phyloP scores from a whole-genome alignment of 2,113 vertebrate genomes.

The Chionis minor region DNA sequence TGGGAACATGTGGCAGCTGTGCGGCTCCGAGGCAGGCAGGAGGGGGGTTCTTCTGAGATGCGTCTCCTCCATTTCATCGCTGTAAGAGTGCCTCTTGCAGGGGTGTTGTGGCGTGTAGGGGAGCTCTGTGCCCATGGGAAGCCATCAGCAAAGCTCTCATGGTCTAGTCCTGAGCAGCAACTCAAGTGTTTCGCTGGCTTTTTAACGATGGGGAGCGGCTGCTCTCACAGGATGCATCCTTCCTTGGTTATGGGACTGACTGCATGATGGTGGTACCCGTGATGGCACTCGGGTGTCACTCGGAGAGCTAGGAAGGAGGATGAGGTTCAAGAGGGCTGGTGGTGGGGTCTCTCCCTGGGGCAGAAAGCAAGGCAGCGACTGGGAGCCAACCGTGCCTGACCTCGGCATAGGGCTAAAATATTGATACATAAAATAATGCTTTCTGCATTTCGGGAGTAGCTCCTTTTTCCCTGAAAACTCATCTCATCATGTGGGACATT shows the following conservation, averaged over 20 bases:
- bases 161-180: background rate
- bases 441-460: background rate
- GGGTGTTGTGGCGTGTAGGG: background rate
- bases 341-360: background rate
- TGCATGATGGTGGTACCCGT: background rate
- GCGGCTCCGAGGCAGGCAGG: accelerated
- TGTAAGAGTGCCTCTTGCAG: background rate
- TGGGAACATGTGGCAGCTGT: accelerated
- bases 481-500: no score
- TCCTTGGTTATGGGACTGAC: background rate
- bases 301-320: background rate
- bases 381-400: background rate
- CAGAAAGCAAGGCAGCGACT: background rate
- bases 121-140: background rate
- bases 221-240: background rate
- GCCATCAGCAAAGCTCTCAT: background rate
- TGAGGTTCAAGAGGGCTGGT: background rate
- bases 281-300: background rate
- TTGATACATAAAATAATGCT: background rate
- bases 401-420: background rate
- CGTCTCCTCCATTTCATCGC: accelerated
- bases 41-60: accelerated
- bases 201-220: background rate
- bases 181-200: background rate
- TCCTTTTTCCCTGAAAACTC: background rate